These are phyloP conservation scores for Cynodonichthys magdalenae DNA, from an alignment of 2,797 vertebrate genomes.

Conservation along the genomic window DNA sequence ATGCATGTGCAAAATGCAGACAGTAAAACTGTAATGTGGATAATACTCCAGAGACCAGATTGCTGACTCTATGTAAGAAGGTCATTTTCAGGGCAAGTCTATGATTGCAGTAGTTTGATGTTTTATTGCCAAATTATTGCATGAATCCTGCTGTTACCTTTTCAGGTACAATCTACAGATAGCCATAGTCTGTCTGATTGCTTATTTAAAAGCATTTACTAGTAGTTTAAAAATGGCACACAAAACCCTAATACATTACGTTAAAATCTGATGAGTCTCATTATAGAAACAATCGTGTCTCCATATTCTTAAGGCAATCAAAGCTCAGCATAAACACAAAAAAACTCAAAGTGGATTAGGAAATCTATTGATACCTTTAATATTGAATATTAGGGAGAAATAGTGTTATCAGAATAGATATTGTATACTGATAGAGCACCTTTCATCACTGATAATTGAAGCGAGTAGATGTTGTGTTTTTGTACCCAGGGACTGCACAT, in stretches of 20 bases:
- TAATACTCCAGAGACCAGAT: constrained; percentile 18
- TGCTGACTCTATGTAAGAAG: constrained; percentile 48
- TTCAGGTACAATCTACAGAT: constrained; percentile 20
- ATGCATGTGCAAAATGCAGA: constrained; percentile 37
- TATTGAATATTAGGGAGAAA: too few species aligned
- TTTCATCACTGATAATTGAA: too few species aligned
- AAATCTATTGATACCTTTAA: too few species aligned
- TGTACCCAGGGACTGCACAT: too few species aligned
- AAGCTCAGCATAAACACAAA: too few species aligned
- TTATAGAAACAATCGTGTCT: too few species aligned
- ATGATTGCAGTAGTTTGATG: constrained; percentile 36
- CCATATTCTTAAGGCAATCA: too few species aligned
- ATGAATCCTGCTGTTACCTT: constrained; percentile 14
- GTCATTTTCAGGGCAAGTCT: constrained; percentile 51
- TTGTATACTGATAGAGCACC: too few species aligned
- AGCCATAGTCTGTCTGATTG: constrained; percentile 1
- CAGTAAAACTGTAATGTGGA: constrained; percentile 38
- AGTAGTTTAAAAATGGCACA: neutral
- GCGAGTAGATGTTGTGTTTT: too few species aligned
- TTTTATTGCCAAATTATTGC: constrained; percentile 17
- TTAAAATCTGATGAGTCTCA: too few species aligned
- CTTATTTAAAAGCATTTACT: constrained; percentile 17
- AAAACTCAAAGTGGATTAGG: too few species aligned
- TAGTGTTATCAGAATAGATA: too few species aligned
- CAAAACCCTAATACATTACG: neutral